A percentile compares a stretch with the other conserved stretches of the same genome.
phyloP scores from a whole-genome alignment of 2,888 invertebrate genomes.

The Synanthedon andrenaeformis region DNA sequence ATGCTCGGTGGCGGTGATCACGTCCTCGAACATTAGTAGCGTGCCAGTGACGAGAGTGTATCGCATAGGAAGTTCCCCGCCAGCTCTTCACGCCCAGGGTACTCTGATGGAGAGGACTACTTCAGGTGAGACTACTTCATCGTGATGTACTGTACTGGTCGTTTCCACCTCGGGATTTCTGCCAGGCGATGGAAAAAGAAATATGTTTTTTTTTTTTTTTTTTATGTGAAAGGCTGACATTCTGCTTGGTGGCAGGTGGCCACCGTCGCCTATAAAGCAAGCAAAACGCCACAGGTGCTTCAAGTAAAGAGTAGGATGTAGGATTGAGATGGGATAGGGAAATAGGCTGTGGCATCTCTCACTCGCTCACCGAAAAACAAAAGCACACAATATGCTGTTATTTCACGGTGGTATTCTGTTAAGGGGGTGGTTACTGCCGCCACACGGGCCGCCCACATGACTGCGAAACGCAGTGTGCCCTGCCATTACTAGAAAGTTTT shows the following conservation, averaged over 20 bases:
- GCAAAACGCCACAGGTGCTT: too few species aligned
- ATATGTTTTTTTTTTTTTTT: background rate
- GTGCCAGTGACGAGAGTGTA: conserved; percentile 85
- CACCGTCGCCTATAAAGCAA: too few species aligned
- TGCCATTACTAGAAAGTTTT: too few species aligned
- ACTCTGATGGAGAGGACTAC: conserved; percentile 36
- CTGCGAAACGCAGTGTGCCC: too few species aligned
- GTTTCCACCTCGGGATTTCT: background rate
- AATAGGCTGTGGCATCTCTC: too few species aligned
- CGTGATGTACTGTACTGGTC: background rate
- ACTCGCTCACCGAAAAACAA: too few species aligned
- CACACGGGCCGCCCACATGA: too few species aligned
- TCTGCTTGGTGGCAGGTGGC: background rate
- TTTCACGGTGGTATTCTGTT: too few species aligned
- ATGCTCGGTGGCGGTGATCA: conserved; percentile 83
- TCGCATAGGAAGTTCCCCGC: conserved; percentile 83
- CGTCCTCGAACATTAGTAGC: conserved; percentile 85
- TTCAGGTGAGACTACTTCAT: conserved; percentile 22
- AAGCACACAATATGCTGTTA: too few species aligned
- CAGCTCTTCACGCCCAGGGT: conserved; percentile 89
- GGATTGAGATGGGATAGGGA: too few species aligned
- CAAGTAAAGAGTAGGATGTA: too few species aligned
- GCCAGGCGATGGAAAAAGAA: background rate
- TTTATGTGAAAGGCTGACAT: background rate
- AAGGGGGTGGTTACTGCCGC: too few species aligned